Evolutionary conservation across 2,888 invertebrate genomes (phyloP), one percentile per base, ranked within the genome.

Genomic region (Epicampocera succincta): DNA sequence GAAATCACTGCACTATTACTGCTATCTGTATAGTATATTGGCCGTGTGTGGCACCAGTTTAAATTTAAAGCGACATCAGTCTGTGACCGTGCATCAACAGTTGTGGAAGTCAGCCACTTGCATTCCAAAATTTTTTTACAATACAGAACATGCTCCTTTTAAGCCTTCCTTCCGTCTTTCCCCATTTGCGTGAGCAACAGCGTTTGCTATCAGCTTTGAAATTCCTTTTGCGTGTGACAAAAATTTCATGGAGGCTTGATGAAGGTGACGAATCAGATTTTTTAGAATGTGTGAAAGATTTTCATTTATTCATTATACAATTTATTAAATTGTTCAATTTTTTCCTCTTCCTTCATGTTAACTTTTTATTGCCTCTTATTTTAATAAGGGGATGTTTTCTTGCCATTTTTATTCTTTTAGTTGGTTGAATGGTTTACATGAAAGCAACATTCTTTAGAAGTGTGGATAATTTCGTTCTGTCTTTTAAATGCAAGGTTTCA

Each of bases 181-280:
- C 17, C 8, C 40, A 13, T 52, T 12, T 17, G n/a, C 33, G 48
- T 78, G 58, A 72, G 66, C 78, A 78, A 72, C 66, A 78, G 72
- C 72, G 50, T 72, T 56, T 50, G 25, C 58, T 65, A 12, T 38
- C 21, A 66, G 66, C 66, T 58, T 71, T 42, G 15, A 72, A 78
- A 78, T 78, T 78, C 78, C 60, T 72, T 73, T 58, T 78, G 72
- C 78, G 72, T 78, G 78, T 52, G 65, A 66, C 65, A 72, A 50
- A 66, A 72, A 73, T 72, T 78, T 78, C 60, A 72, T 66, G 72
- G 44, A 58, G 66, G 46, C 58, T 78, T 78, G 65, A 60, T 52
- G 25, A 66, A 78, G 44, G 66, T 73, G 72, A 72, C 72, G 66
- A 72, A 73, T 78, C 72, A 52, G 58, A 58, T 73, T 60, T 60